Evolutionary conservation across 2,797 vertebrate genomes (phyloP).

Genomic region (Microchirus variegatus): DNA sequence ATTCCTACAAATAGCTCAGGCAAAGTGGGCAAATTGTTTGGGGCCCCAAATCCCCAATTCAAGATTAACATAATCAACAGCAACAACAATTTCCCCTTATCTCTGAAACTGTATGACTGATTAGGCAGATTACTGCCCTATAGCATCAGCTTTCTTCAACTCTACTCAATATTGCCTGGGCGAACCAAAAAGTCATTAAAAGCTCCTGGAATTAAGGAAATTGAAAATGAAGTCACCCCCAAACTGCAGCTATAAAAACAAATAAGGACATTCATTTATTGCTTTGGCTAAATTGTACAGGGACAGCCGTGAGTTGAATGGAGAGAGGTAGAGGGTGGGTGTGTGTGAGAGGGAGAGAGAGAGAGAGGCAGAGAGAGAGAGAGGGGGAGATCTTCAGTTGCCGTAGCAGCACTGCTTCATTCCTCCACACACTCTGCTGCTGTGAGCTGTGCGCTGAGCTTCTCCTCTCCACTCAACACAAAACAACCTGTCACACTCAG

Average conservation of each 20-base stretch:
- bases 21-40: too few relatives aligned
- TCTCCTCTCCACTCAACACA: background rate
- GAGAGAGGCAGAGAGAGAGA: constrained; percentile 4
- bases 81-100: too few relatives aligned
- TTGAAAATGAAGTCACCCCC: background rate
- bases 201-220: background rate
- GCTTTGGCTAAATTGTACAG: constrained; percentile 5
- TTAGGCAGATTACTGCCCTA: too few relatives aligned
- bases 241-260: background rate
- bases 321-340: constrained; percentile 1
- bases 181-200: too few relatives aligned
- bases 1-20: too few relatives aligned
- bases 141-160: too few relatives aligned
- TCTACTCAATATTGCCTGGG: too few relatives aligned
- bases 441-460: background rate
- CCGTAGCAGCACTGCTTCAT: constrained; percentile 68
- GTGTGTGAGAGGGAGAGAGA: constrained; percentile 13
- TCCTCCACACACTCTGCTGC: constrained; percentile 63
- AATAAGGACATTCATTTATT: constrained; percentile 1
- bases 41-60: too few relatives aligned
- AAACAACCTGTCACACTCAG: background rate
- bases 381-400: constrained; percentile 39
- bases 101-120: too few relatives aligned
- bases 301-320: constrained; percentile 34
- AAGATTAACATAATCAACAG: too few relatives aligned